Conservation (phyloP, 37 sponge, comb jelly and placozoan genomes). For the Oopsacas minuta region DNA sequence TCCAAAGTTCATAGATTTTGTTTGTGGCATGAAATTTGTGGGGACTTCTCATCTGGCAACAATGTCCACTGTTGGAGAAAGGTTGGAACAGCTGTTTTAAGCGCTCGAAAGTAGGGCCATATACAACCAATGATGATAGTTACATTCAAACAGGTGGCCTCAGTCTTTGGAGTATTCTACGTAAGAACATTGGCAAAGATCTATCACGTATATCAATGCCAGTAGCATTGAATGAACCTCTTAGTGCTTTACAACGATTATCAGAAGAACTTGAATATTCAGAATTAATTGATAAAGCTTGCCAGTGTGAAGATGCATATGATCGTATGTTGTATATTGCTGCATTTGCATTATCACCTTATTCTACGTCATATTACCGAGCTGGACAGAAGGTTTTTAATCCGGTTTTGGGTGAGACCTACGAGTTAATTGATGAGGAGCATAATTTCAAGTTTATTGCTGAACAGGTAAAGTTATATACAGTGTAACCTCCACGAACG, state of each 20-base stretch:
- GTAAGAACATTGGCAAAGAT: slow-evolving; percentile 77
- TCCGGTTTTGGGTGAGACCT: slow-evolving; percentile 62
- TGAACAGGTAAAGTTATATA: slow-evolving; percentile 67
- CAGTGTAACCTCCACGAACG: too few relatives aligned
- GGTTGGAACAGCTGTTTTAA: too few relatives aligned
- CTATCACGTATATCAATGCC: slow-evolving; percentile 73
- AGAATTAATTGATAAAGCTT: slow-evolving; percentile 49
- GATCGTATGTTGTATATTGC: slow-evolving; percentile 62
- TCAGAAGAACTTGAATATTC: slow-evolving; percentile 71
- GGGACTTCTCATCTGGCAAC: too few relatives aligned
- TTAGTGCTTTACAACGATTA: slow-evolving; percentile 62
- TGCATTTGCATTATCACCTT: slow-evolving; percentile 51
- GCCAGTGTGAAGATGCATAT: slow-evolving; percentile 23
- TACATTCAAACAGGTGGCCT: slow-evolving; percentile 32
- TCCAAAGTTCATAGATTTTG: too few relatives aligned
- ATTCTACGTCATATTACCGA: slow-evolving; percentile 30
- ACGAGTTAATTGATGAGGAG: slow-evolving; percentile 40
- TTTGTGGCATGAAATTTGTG: too few relatives aligned
- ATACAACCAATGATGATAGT: too few relatives aligned
- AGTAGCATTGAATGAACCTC: slow-evolving; percentile 65
- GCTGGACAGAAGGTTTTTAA: slow-evolving; percentile 54
- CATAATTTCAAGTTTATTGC: slow-evolving; percentile 63
- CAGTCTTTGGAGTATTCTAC: slow-evolving; percentile 50
- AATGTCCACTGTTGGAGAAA: too few relatives aligned
- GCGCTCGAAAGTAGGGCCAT: too few relatives aligned